Base-by-base conservation (phyloP, 2,113 vertebrate species). In the Oryctolagus cuniculus region DNA sequence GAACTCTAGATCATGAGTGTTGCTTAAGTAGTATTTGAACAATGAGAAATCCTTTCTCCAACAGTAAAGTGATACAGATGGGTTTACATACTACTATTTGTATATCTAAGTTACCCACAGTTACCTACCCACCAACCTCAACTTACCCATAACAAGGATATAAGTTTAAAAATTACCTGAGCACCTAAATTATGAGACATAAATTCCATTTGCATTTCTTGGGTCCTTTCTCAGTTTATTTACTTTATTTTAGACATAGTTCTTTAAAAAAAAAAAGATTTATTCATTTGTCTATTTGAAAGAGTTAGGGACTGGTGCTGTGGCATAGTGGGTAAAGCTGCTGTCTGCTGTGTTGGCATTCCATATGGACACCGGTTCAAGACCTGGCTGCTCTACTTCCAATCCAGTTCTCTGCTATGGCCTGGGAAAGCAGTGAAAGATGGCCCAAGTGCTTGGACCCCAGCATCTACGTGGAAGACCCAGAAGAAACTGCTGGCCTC, bases 151-250 rank as follows among this genome's bases (percentile, higher is more conserved):
- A 79, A 83, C 21, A 31, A 90, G 64, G n/a, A 87, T 73, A 44
- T 91, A 79, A 70, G 81, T 69, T 84, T 79, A n/a, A 87, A 82
- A 81, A 72, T 94, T 85, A 90, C 16, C 31, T 51, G 6, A 81
- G 49, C 29, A 61, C 22, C 25, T 31, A 74, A 89, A 90, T 72
- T 86, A 29, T 73, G 82, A 87, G 82, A 88, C 25, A 74, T 49
- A 80, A 58, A 89, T 87, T 73, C 36, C 25, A 21, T 31, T 44
- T 75, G 10, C 53, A 86, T 89, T 83, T 91, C 53, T 82, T 70
- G 73, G 36, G 31, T 82, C 22, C 53, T 95, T 85, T 66, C 34
- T 93, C 70, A 38, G 31, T 93, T 74, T 84, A 63, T 78, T 84
- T 92, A 63, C 38, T 64, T 91, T 86, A n/a, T 84, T 80, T 64